Base-by-base conservation (phyloP, 2,888 invertebrate species). In the Caenorhabditis zanzibari region DNA sequence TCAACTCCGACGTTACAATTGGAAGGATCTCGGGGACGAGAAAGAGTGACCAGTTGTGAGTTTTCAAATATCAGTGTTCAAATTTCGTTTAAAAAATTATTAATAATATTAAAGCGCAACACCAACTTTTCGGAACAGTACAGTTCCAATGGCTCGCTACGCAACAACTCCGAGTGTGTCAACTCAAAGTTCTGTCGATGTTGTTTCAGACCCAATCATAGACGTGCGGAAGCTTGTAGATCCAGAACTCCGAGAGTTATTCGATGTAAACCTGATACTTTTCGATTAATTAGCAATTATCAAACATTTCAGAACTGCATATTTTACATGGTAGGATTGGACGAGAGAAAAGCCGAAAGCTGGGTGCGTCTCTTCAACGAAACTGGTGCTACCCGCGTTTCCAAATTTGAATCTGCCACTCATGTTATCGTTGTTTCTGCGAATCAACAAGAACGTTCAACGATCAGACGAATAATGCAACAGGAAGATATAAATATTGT, bases 311-410 rank as follows among this genome's bases (percentile, higher is more conserved):
- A 75, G 77, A 71, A 79, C 26, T 79, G 79, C 49, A 41, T 79
- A 24, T 71, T 79, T 32, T 54, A 63, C 26, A 59, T 79, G 19
- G 63, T 63, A 24, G 79, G 79, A n/a, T 44, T 71, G n/a, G 64
- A 71, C 10, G 56, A 71, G 16, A 26, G 22, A 10, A 54, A 28
- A 26, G 54, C 35, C 35, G 86, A 86, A 35, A 80, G 75, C 52
- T 83, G 82, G 75, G 63, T 79, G 22, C 52, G 76, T 22, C 54
- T 85, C 24, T 49, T 86, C 61, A 81, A 86, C 49, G 63, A 73
- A 32, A 82, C 82, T 14, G 88, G 88, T 10, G 87, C 87, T 0
- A 86, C 85, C 2, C 76, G 86, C 16, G 85, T 77, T 1, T 32
- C 59, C 2, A 76, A 52, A 12, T 71, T 85, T 32, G 86, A 86